Conservation (phyloP, 2,888 invertebrate genomes). For the Amaurobius ferox region DNA sequence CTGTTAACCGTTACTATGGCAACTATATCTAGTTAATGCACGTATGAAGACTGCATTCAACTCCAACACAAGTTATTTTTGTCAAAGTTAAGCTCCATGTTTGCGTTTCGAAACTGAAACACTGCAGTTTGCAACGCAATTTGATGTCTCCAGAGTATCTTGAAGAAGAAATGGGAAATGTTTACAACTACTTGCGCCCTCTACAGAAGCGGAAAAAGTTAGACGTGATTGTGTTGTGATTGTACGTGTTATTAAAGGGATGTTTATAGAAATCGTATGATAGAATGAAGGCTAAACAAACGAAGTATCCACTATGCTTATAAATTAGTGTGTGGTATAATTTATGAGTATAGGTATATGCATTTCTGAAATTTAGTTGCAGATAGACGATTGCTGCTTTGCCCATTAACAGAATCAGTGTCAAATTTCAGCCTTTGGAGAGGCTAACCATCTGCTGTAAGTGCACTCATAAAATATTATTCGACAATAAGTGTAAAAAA, state of each 20-base stretch:
- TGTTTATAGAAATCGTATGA: not conserved
- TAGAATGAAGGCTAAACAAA: not conserved
- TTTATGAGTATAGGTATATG: not conserved
- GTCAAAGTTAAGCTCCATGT: too few species aligned
- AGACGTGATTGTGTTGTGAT: constrained; percentile 21
- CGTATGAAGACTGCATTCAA: too few species aligned
- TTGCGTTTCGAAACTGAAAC: too few species aligned
- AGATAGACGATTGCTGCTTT: not conserved
- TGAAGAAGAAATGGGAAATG: constrained; percentile 31
- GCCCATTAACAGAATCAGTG: constrained; percentile 4
- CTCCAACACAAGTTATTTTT: too few species aligned
- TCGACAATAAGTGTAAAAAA: too few species aligned
- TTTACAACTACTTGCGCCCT: constrained; percentile 56
- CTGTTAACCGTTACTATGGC: too few species aligned
- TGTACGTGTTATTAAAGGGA: constrained; percentile 30
- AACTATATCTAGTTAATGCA: too few species aligned
- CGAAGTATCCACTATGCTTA: not conserved
- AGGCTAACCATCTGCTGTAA: constrained; percentile 33
- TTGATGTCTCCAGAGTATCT: too few species aligned
- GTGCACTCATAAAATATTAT: not conserved
- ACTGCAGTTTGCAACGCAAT: too few species aligned
- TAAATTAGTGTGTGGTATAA: not conserved
- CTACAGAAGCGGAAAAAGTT: constrained; percentile 46
- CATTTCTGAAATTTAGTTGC: not conserved
- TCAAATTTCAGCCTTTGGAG: constrained; percentile 33